A percentile compares a stretch with the other conserved stretches of the same genome.
Evolutionary conservation across 2,888 invertebrate species (phyloP).

Genomic region (Mylabris sibirica): DNA sequence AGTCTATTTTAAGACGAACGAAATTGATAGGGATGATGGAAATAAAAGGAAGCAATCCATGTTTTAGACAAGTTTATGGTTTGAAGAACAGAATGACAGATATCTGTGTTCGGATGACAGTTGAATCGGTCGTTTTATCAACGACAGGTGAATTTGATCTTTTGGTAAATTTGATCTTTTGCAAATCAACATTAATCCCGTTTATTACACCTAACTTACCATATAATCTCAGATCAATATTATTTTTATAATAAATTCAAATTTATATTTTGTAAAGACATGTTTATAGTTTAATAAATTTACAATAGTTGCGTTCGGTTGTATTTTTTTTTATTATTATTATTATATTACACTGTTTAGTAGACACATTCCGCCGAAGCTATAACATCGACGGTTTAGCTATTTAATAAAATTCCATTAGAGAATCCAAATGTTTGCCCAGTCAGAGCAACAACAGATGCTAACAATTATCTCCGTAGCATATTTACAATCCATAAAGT

Average conservation of each 20-base stretch:
- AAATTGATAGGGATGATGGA: background rate
- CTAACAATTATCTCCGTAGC: conserved; percentile 39
- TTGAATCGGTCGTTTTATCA: conserved; percentile 3
- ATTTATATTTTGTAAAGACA: conserved; percentile 19
- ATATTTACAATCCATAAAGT: conserved; percentile 42
- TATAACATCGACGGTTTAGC: conserved; percentile 31
- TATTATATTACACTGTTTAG: background rate
- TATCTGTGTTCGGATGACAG: background rate
- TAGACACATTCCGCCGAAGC: conserved; percentile 25
- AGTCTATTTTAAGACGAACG: too few species aligned
- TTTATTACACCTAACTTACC: background rate
- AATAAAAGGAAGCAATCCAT: background rate
- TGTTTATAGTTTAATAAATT: conserved; percentile 26
- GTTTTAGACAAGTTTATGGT: conserved; percentile 3
- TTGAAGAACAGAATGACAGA: background rate
- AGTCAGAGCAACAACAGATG: conserved; percentile 38
- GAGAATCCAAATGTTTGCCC: conserved; percentile 37
- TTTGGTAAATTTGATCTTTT: background rate
- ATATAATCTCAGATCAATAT: conserved; percentile 12
- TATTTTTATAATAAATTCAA: conserved; percentile 24
- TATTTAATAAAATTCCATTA: conserved; percentile 38
- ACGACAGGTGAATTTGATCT: conserved; percentile 1
- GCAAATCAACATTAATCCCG: background rate
- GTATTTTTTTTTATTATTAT: conserved; percentile 2
- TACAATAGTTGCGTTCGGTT: conserved; percentile 20